A percentile compares a stretch with the other conserved stretches of the same genome.
These are phyloP conservation scores for Synergus japonicus DNA, from an alignment of 2,888 invertebrate genomes.

Conservation along the genomic window DNA sequence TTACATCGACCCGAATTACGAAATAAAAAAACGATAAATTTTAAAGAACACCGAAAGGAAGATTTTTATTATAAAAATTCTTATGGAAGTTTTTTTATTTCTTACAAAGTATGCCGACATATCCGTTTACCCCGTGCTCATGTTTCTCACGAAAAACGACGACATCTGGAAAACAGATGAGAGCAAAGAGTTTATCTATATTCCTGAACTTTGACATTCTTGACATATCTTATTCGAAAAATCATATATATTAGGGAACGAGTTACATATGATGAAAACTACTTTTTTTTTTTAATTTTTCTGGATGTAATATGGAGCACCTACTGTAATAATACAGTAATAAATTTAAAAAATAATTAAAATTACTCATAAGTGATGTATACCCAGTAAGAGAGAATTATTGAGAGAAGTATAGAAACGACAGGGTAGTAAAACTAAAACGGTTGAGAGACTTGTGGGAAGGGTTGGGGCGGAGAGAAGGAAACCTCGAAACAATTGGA, in stretches of 20 bases:
- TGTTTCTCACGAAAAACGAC: slow-evolving; percentile 50
- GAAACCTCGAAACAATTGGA: slow-evolving; percentile 75
- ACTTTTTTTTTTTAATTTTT: neutral
- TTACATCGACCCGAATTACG: neutral
- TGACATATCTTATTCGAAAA: neutral
- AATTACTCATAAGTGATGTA: neutral
- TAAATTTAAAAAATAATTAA: slow-evolving; percentile 1
- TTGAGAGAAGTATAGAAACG: slow-evolving; percentile 39
- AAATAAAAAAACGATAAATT: neutral
- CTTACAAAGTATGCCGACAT: neutral
- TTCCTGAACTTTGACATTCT: neutral
- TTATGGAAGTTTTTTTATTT: neutral
- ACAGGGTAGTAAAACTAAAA: slow-evolving; percentile 37
- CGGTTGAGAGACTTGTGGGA: slow-evolving; percentile 59
- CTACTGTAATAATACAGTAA: neutral
- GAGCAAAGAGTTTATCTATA: slow-evolving; percentile 33
- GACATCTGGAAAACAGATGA: slow-evolving; percentile 58
- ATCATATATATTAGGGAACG: neutral
- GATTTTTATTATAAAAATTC: neutral
- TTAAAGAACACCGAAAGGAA: neutral
- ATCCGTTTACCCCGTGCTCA: slow-evolving; percentile 1
- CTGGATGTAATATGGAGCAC: neutral
- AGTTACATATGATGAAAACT: neutral
- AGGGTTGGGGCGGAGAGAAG: slow-evolving; percentile 56
- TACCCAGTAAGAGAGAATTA: slow-evolving; percentile 32